Evolutionary conservation across 2,888 invertebrate species (phyloP), one percentile per base, ranked within the genome.

Genomic region (Falcaria lacertinaria): DNA sequence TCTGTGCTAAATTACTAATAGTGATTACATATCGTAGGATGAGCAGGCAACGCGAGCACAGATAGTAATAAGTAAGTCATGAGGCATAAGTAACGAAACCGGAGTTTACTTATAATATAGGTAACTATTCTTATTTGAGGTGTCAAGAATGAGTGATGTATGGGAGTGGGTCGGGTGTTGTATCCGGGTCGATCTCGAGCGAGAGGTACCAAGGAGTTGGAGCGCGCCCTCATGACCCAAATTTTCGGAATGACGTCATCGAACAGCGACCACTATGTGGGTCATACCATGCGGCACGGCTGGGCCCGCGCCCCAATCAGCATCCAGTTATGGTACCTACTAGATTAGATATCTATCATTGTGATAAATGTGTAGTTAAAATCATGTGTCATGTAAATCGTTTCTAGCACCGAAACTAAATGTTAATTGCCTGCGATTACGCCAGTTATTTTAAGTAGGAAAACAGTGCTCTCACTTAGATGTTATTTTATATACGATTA

Each of bases 201-300:
- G 28, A 28, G 28, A 28, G 28, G 58, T 63, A 63, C 65, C 68
- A 67, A 66, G 56, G 60, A 45, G 54, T 68, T 65, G 55, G 60
- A 67, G 66, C 58, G 64, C 72, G 83, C 69, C 78, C 81, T 74
- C 74, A 62, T 88, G 85, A 86, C 88, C 87, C 76, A 85, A 77
- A 87, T 88, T 76, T 80, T 69, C 64, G 64, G 64, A 62, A 64
- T 81, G 83, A 86, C 86, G 86, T 87, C 88, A 86, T 72, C 57
- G 71, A 74, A 66, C 70, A 69, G 62, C 69, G 75, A 66, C 70
- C 69, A 72, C 68, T 64, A 82, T 76, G 76, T 83, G 72, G 85
- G 81, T 78, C 81, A 66, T 57, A 63, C 62, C 70, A 65, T 60
- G 61, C 60, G 59, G 68, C 58, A 50, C 49, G 56, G 45, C 61